A percentile compares a stretch with the other conserved stretches of the same genome.
These are phyloP conservation scores for Brachirus orientalis DNA, from an alignment of 2,113 vertebrate species.

Conservation along the genomic window DNA sequence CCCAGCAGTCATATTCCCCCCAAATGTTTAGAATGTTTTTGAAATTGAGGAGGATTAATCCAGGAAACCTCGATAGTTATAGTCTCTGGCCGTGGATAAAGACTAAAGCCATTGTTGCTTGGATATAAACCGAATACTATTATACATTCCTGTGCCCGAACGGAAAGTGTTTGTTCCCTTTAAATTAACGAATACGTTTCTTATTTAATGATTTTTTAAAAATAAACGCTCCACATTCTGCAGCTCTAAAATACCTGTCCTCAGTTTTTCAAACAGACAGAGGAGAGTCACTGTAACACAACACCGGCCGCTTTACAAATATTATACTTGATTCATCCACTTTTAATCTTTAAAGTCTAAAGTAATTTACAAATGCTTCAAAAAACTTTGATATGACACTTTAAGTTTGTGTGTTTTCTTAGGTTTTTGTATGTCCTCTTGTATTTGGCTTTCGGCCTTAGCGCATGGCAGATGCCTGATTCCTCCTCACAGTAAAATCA, in stretches of 20 bases:
- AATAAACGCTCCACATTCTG: too few relatives aligned
- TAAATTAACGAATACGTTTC: too few relatives aligned
- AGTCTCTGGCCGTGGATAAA: neutral
- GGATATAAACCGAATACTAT: neutral
- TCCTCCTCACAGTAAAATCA: conserved; percentile 15
- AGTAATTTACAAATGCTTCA: too few relatives aligned
- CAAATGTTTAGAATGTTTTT: neutral
- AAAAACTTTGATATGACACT: neutral
- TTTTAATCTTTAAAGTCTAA: too few relatives aligned
- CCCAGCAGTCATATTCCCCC: neutral
- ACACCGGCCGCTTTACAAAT: neutral
- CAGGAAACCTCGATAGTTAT: neutral
- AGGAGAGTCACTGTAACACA: neutral
- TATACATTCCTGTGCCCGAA: neutral
- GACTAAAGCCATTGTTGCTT: neutral
- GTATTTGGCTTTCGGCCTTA: neutral
- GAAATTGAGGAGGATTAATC: neutral
- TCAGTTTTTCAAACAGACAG: too few relatives aligned
- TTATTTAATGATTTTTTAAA: too few relatives aligned
- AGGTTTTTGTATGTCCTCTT: neutral
- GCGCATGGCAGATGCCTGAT: conserved; percentile 15
- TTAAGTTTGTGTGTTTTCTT: neutral
- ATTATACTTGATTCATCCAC: neutral
- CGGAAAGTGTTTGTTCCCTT: too few relatives aligned
- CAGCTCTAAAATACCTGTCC: too few relatives aligned